These are phyloP conservation scores for Hypsibius dujardini DNA, from an alignment of 1,140 invertebrate genomes.

Conservation along the genomic window DNA sequence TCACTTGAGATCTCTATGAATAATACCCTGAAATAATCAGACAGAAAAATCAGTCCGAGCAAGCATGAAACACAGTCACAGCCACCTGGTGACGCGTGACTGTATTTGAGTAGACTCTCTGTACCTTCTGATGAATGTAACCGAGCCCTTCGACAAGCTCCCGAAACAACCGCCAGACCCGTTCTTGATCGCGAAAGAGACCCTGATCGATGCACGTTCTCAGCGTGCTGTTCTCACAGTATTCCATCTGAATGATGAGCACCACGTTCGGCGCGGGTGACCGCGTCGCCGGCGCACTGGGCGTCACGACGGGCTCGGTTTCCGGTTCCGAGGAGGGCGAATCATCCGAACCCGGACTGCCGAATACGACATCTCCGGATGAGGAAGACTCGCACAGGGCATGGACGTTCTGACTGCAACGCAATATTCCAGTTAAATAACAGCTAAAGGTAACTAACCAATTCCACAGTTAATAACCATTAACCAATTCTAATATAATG, in stretches of 20 bases:
- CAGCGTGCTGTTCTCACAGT: slow-evolving; percentile 42
- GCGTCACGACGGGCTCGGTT: background rate
- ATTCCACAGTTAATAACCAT: no score
- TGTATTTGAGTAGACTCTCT: slow-evolving; percentile 17
- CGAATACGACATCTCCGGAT: no score
- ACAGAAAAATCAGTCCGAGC: background rate
- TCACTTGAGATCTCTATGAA: slow-evolving; percentile 52
- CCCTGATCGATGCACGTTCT: slow-evolving; percentile 54
- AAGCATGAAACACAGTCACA: slow-evolving; percentile 1
- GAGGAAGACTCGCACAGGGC: no score
- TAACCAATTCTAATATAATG: no score
- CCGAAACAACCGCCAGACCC: slow-evolving; percentile 74
- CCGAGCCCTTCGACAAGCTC: slow-evolving; percentile 73
- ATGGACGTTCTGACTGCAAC: no score
- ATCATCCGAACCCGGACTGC: no score
- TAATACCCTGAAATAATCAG: slow-evolving; percentile 50
- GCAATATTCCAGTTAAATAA: no score
- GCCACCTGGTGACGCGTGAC: background rate
- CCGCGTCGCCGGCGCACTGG: background rate
- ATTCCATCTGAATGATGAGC: slow-evolving; percentile 33
- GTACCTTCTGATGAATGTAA: slow-evolving; percentile 68
- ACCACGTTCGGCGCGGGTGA: background rate
- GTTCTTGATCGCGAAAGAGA: slow-evolving; percentile 53
- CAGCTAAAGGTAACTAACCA: no score
- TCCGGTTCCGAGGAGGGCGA: no score